Conservation (phyloP, 2,113 vertebrate genomes). For the Porphyrio hochstetteri region DNA sequence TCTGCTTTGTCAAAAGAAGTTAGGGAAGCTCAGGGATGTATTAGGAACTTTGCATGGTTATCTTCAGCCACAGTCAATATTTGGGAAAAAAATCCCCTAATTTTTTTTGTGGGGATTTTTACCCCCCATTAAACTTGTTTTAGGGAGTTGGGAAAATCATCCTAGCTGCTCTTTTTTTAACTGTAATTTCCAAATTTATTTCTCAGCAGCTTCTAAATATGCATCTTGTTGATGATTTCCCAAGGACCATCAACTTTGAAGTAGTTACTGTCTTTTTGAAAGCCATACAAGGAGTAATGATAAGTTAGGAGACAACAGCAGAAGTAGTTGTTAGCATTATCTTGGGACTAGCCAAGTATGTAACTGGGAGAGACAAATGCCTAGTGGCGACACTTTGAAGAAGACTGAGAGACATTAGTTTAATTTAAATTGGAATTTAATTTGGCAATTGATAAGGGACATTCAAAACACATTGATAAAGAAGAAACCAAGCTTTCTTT, state of each 20-base stretch:
- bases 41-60: neutral
- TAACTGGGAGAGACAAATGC: neutral
- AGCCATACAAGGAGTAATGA: neutral
- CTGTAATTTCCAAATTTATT: neutral
- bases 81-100: neutral
- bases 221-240: neutral
- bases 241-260: neutral
- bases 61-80: neutral
- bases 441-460: slow-evolving; percentile 16
- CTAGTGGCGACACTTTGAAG: slow-evolving; percentile 13
- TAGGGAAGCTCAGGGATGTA: neutral
- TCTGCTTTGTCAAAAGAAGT: neutral
- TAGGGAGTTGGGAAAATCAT: neutral
- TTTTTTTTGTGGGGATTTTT: neutral
- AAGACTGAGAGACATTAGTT: neutral
- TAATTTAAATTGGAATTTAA: slow-evolving; percentile 39
- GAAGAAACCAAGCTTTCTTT: neutral
- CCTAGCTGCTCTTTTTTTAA: neutral
- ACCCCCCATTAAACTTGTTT: neutral
- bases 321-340: neutral
- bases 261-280: neutral
- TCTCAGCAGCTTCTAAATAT: neutral
- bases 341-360: neutral
- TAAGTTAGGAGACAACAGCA: neutral
- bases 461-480: neutral